phyloP scores from a whole-genome alignment of 1,140 invertebrate genomes.

The Megalonaias nervosa region DNA sequence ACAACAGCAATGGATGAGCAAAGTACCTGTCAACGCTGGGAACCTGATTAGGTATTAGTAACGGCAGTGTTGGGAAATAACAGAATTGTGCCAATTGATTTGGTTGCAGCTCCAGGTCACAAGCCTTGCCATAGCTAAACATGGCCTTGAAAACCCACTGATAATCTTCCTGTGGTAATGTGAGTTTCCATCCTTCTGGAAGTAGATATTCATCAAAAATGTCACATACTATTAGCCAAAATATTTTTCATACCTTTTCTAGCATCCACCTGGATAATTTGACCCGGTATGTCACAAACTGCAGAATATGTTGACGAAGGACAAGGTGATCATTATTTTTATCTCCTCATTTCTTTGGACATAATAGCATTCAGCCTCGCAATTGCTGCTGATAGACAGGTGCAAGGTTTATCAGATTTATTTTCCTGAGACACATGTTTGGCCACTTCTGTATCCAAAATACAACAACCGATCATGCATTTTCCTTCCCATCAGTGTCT shows the following conservation, averaged over 20 bases:
- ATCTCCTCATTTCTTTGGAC: too few species aligned
- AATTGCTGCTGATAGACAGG: too few species aligned
- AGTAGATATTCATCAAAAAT: background rate
- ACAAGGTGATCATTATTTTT: too few species aligned
- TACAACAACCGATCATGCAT: too few species aligned
- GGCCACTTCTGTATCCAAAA: too few species aligned
- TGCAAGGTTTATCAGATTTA: too few species aligned
- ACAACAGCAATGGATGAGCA: background rate
- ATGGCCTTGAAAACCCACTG: background rate
- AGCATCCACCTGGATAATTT: background rate
- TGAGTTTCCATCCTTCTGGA: background rate
- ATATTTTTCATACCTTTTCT: background rate
- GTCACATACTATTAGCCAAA: background rate
- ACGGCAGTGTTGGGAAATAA: background rate
- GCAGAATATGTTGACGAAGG: too few species aligned
- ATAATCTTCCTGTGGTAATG: background rate
- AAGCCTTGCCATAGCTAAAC: background rate
- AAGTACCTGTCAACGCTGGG: slow-evolving; percentile 1
- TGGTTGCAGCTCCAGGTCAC: background rate
- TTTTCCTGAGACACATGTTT: too few species aligned
- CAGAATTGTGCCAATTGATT: background rate
- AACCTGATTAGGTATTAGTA: background rate
- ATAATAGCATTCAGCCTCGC: too few species aligned
- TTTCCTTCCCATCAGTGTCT: too few species aligned
- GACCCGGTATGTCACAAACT: too few species aligned